Base-by-base conservation (phyloP, 2,888 invertebrate species). In the Odontothrips loti region DNA sequence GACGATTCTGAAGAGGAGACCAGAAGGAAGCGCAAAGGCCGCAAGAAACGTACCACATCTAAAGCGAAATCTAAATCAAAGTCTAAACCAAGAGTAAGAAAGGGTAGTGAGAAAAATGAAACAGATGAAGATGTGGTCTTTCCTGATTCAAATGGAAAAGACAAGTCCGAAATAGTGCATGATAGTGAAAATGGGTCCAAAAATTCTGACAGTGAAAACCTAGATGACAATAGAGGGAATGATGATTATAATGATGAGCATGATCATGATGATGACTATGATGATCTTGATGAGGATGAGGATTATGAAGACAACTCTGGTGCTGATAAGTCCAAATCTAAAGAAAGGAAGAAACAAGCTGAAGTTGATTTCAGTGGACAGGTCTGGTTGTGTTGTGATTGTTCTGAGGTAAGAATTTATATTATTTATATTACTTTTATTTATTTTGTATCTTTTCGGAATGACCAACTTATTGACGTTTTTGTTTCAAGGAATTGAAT, bases 401-500 rank as follows among this genome's bases (percentile, higher is more conserved):
- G 85, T 82, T 83, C 84, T 20, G 83, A 84, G 82, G 85, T 85
- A 81, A 82, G 80, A 79, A 79, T 1, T 58, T 58, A 17, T 51
- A 1, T 51, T 6, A 1, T 1, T 1, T n/a, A n/a, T n/a, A n/a
- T n/a, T n/a, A 58, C 6, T 15, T 58, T 17, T 15, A 15, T 0
- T 58, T 58, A 58, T 58, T 58, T 20, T 17, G 17, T 58, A 0
- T 58, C n/a, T 43, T 43, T 43, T 6, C 11, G 2, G 3, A 43
- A 43, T 43, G 6, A 43, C 34, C 6, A 43, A 43, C 34, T 43
- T 43, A 43, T 43, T 6, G 6, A 43, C 6, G 6, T 43, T 43
- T 43, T 51, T 80, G 0, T 80, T 79, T 58, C 23, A 63, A 85
- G 85, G 83, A 88, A 85, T 85, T 88, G 79, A 87, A 89, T 80